Evolutionary conservation across 2,113 vertebrate genomes (phyloP), one percentile per base, ranked within the genome.

Genomic region (Phalacrocorax brasilianus): DNA sequence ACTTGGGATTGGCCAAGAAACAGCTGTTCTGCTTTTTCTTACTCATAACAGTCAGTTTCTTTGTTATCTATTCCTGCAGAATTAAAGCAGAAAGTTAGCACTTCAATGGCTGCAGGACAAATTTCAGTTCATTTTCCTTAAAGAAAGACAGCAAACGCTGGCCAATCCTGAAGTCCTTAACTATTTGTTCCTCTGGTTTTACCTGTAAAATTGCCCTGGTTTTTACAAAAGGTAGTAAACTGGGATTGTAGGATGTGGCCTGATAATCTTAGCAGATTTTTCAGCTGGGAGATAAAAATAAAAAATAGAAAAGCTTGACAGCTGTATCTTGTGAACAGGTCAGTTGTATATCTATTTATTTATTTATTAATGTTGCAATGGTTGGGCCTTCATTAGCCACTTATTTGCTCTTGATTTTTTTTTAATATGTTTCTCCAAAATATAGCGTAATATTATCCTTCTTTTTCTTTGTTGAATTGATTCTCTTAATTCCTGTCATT

Each of bases 51-150:
- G 47, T 62, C 56, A 28, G 70, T 63, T 88, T 78, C 83, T 93
- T 96, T 97, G 93, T 96, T 95, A 92, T 62, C 55, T 88, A 3
- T 73, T 93, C 63, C 20, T 62, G 73, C 67, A 87, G 84, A 96
- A 93, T 94, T 96, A 95, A 93, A 96, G 73, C 59, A 8, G 71
- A 76, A 95, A 92, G 85, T 96, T 97, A 91, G 79, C 90, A 30
- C 30, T 72, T 96, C 63, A 82, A 82, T 66, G 75, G 77, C 93
- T 95, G 79, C 83, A 70, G 45, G 78, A 33, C 56, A 78, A 92
- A 91, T 95, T 92, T 84, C 56, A 24, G 53, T 86, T 86, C 10
- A 35, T 93, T 93, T 92, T 91, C 53, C 44, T 79, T 87, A 77
- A 80, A 91, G 44, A 79, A 30, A 74, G 44, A 56, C 10, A 24